These are phyloP conservation scores for Perizoma affinitatum DNA, from an alignment of 2,888 invertebrate genomes.

Conservation along the genomic window DNA sequence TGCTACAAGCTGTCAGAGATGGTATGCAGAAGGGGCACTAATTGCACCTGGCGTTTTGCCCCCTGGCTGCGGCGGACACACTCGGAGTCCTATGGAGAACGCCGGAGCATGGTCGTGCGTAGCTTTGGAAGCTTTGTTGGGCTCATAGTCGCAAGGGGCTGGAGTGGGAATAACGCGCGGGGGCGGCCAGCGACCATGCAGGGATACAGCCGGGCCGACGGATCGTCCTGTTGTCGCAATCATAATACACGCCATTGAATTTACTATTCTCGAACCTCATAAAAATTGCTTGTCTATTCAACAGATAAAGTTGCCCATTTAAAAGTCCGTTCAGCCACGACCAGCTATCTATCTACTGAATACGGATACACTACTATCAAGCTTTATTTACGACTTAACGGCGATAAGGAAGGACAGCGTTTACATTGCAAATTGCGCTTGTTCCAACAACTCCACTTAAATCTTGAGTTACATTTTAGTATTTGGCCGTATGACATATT, in stretches of 20 bases:
- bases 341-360: too few species aligned
- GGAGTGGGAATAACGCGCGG: slow-evolving; percentile 88
- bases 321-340: too few species aligned
- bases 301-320: too few species aligned
- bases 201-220: slow-evolving; percentile 89
- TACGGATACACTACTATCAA: too few species aligned
- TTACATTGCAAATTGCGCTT: too few species aligned
- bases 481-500: too few species aligned
- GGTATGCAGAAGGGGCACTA: slow-evolving; percentile 18
- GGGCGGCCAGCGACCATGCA: slow-evolving; percentile 91
- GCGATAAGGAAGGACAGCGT: too few species aligned
- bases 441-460: too few species aligned
- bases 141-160: slow-evolving; percentile 95
- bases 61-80: slow-evolving; percentile 72
- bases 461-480: too few species aligned
- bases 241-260: slow-evolving; percentile 1
- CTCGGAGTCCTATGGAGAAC: slow-evolving; percentile 86
- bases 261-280: too few species aligned
- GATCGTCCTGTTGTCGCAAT: slow-evolving; percentile 81
- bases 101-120: slow-evolving; percentile 83
- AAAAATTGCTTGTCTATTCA: too few species aligned
- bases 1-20: slow-evolving; percentile 6
- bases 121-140: slow-evolving; percentile 86
- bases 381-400: too few species aligned
- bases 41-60: slow-evolving; percentile 81